Percentiles rank a stretch among this genome's conserved stretches.
These are phyloP conservation scores for Macrocentrus cingulum DNA, from an alignment of 1,140 invertebrate genomes.

Conservation along the genomic window DNA sequence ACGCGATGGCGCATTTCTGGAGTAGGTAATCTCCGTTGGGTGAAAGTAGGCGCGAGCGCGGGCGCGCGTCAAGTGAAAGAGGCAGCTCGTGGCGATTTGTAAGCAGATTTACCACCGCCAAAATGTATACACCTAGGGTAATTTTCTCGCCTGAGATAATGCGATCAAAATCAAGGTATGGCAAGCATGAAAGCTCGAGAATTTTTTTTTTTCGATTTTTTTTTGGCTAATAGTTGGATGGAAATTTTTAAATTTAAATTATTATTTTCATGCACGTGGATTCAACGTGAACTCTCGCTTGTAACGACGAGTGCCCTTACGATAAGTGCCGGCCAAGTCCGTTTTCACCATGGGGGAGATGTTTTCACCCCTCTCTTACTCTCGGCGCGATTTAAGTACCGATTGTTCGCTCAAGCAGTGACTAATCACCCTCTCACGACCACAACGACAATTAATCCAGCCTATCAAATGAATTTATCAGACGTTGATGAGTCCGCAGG, in stretches of 20 bases:
- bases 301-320: not conserved
- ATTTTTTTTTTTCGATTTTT: no score
- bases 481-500: slow-evolving; percentile 4
- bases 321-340: not conserved
- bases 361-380: not conserved
- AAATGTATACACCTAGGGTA: not conserved
- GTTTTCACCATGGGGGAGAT: not conserved
- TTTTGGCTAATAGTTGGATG: no score
- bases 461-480: slow-evolving; percentile 15
- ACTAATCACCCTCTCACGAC: slow-evolving; percentile 15
- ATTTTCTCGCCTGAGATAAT: slow-evolving; percentile 19
- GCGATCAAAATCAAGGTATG: no score
- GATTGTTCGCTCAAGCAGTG: slow-evolving; percentile 17
- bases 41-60: not conserved
- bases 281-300: no score
- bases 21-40: slow-evolving; percentile 1
- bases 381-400: slow-evolving; percentile 7
- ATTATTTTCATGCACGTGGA: no score
- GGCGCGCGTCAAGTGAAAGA: slow-evolving; percentile 1
- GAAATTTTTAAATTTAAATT: no score
- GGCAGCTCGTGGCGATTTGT: slow-evolving; percentile 11
- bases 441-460: slow-evolving; percentile 9
- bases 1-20: not conserved
- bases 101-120: slow-evolving; percentile 8
- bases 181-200: no score